Conservation (phyloP, 2,113 vertebrate genomes). For the Xiphophorus couchianus region DNA sequence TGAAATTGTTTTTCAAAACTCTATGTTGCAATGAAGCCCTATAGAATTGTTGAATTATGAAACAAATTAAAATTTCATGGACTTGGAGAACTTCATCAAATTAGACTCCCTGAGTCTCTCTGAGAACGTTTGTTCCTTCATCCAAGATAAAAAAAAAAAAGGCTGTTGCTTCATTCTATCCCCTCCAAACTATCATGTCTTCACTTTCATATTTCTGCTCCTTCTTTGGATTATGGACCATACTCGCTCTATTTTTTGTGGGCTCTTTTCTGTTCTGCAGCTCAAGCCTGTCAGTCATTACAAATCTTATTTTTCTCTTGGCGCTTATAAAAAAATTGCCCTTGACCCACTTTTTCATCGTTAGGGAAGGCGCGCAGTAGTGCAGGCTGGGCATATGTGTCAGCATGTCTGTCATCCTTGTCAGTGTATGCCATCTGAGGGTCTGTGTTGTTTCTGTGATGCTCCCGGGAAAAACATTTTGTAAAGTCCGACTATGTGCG, state of each 20-base stretch:
- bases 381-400: conserved; percentile 52
- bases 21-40: too few species aligned
- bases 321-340: conserved; percentile 62
- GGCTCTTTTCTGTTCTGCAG: conserved; percentile 39
- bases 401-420: conserved; percentile 45
- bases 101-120: conserved; percentile 15
- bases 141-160: conserved; percentile 6
- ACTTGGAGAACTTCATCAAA: conserved; percentile 14
- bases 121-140: conserved; percentile 1
- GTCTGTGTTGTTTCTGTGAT: not conserved
- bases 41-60: conserved; percentile 20
- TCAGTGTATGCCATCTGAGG: conserved; percentile 18
- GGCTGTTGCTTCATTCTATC: conserved; percentile 1
- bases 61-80: conserved; percentile 28
- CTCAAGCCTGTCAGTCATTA: conserved; percentile 29
- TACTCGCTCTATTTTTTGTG: conserved; percentile 12
- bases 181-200: not conserved
- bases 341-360: conserved; percentile 77
- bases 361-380: conserved; percentile 45
- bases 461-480: conserved; percentile 15
- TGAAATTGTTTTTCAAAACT: not conserved
- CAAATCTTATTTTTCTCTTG: conserved; percentile 63
- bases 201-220: conserved; percentile 34
- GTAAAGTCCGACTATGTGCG: conserved; percentile 23
- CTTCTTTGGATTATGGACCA: conserved; percentile 30